Evolutionary conservation across 1,140 invertebrate species (phyloP).

Genomic region (Musca domestica): DNA sequence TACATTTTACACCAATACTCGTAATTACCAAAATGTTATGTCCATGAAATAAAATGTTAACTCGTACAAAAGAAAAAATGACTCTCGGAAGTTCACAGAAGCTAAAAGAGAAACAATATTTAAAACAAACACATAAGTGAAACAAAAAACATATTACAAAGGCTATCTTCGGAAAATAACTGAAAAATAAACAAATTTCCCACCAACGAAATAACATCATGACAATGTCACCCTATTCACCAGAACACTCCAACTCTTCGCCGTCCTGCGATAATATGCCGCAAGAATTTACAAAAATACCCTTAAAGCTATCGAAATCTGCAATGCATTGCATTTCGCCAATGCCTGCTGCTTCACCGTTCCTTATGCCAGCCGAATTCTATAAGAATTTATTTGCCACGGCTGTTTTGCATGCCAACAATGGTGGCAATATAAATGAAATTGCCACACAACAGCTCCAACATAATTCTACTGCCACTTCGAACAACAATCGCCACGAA

Average conservation of each 20-base stretch:
- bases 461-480: too few species aligned
- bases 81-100: too few species aligned
- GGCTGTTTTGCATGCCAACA: slow-evolving; percentile 59
- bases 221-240: slow-evolving; percentile 25
- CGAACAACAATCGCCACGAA: slow-evolving; percentile 8
- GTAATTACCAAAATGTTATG: too few species aligned
- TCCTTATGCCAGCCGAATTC: slow-evolving; percentile 70
- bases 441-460: background rate
- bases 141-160: too few species aligned
- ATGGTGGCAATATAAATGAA: slow-evolving; percentile 3
- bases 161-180: too few species aligned
- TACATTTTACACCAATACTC: too few species aligned
- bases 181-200: background rate
- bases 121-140: too few species aligned
- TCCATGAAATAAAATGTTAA: too few species aligned
- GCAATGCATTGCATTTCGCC: background rate
- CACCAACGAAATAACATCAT: background rate
- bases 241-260: slow-evolving; percentile 10
- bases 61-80: too few species aligned
- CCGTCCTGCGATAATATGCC: background rate
- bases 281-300: background rate
- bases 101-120: too few species aligned
- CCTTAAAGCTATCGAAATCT: background rate
- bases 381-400: slow-evolving; percentile 75
- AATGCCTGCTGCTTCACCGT: slow-evolving; percentile 44